Percentiles rank a stretch among this genome's conserved stretches.
Evolutionary conservation across 2,113 vertebrate genomes (phyloP).

Genomic region (Haliaeetus leucogaster): DNA sequence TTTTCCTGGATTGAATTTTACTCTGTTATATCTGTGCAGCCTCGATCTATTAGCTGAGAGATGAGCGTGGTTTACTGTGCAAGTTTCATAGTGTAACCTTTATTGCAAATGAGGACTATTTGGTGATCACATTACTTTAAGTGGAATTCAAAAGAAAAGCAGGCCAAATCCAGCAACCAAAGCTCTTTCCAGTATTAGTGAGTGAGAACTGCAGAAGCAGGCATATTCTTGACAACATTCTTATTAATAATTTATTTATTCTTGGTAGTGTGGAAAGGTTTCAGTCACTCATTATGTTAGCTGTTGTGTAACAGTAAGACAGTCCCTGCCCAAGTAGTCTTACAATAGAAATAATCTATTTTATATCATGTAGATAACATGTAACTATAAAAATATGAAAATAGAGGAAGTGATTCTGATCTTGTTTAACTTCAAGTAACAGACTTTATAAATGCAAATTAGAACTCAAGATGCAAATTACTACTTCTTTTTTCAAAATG

Average conservation of each 20-base stretch:
- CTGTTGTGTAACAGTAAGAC: not conserved
- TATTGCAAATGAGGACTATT: not conserved
- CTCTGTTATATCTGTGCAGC: not conserved
- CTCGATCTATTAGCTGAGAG: accelerated
- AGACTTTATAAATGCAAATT: not conserved
- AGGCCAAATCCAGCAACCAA: not conserved
- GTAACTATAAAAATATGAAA: not conserved
- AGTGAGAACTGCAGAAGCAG: not conserved
- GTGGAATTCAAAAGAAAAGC: not conserved
- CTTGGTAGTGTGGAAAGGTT: not conserved
- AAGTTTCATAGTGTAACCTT: not conserved
- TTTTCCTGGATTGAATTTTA: not conserved
- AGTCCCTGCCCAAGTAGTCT: not conserved
- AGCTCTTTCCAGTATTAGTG: not conserved
- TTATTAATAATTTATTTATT: not conserved
- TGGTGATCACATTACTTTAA: not conserved
- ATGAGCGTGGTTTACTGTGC: not conserved
- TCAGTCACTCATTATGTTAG: not conserved
- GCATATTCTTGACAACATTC: not conserved
- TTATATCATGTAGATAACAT: not conserved
- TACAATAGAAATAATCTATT: not conserved
- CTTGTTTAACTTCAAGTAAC: not conserved
- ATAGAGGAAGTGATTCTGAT: not conserved
- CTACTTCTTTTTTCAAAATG: not conserved
- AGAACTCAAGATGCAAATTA: not conserved